These are phyloP conservation scores for Hemibagrus wyckioides DNA, from an alignment of 2,113 vertebrate species.

Conservation along the genomic window DNA sequence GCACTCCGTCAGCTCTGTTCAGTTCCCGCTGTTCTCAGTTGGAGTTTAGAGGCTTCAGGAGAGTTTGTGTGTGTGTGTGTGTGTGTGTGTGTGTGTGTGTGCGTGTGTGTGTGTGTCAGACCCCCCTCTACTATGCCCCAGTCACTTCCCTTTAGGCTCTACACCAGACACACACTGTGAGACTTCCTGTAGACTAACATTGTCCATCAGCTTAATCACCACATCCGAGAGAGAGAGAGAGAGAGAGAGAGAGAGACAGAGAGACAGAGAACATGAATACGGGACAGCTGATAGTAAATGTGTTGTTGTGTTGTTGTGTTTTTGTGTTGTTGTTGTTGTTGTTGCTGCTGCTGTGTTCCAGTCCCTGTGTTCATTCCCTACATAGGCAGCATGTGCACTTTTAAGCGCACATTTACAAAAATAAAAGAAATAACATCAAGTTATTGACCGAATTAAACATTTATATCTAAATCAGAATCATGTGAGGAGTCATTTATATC, in stretches of 20 bases:
- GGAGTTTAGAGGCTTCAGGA: slow-evolving; percentile 1
- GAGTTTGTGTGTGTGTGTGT: not conserved
- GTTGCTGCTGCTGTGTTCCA: not conserved
- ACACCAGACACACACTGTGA: slow-evolving; percentile 5
- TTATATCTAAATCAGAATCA: too few species aligned
- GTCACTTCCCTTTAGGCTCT: slow-evolving; percentile 13
- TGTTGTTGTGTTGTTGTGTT: too few species aligned
- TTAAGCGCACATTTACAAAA: not conserved
- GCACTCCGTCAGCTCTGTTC: not conserved
- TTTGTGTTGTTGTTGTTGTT: not conserved
- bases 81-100: slow-evolving; percentile 7
- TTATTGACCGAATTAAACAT: not conserved
- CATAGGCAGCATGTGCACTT: not conserved
- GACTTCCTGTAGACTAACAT: slow-evolving; percentile 17
- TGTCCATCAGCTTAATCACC: slow-evolving; percentile 11
- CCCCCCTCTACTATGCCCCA: not conserved
- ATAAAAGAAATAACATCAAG: too few species aligned
- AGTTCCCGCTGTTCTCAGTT: slow-evolving; percentile 18
- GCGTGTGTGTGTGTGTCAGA: not conserved
- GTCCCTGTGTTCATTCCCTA: not conserved
- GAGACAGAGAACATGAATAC: too few species aligned
- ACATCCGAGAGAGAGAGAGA: not conserved
- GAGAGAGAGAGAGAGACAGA: not conserved
- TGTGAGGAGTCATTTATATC: not conserved
- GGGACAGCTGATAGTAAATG: too few species aligned